A percentile compares a stretch with the other conserved stretches of the same genome.
phyloP scores from a whole-genome alignment of 2,113 vertebrate genomes.

The Megaleporinus macrocephalus region DNA sequence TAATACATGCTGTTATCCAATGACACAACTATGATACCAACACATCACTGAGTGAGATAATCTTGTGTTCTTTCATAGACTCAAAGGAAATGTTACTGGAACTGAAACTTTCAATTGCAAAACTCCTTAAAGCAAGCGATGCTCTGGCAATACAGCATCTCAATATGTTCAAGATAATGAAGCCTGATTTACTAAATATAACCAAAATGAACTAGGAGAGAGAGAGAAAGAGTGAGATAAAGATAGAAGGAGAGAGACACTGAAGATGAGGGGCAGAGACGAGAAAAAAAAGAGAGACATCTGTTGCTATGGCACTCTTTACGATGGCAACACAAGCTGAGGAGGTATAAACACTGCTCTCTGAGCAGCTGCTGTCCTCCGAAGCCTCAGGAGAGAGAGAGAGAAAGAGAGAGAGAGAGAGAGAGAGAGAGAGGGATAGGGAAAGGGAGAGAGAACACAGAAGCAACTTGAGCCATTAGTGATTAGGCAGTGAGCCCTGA shows the following conservation, averaged over 20 bases:
- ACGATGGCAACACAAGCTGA: constrained; percentile 27
- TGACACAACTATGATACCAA: no score
- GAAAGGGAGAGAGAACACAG: background rate
- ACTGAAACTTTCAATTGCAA: no score
- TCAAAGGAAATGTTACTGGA: no score
- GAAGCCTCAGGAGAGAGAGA: constrained; percentile 1
- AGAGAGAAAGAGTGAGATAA: background rate
- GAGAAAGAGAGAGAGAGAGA: background rate
- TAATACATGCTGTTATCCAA: no score
- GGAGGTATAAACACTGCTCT: constrained; percentile 31
- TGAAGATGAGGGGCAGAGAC: background rate
- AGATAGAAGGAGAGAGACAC: background rate
- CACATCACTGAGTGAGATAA: no score
- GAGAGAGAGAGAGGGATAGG: background rate
- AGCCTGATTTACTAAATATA: background rate
- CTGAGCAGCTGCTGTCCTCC: constrained; percentile 30
- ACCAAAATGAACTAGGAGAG: background rate
- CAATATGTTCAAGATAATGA: background rate
- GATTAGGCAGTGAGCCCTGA: constrained; percentile 1
- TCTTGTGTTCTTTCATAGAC: no score
- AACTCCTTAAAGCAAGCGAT: no score
- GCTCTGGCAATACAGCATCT: no score
- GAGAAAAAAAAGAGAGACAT: background rate
- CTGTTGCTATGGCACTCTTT: constrained; percentile 34
- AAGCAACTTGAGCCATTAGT: constrained; percentile 6